Base-by-base conservation (phyloP, 2,888 invertebrate genomes). In the Ochlodes sylvanus region DNA sequence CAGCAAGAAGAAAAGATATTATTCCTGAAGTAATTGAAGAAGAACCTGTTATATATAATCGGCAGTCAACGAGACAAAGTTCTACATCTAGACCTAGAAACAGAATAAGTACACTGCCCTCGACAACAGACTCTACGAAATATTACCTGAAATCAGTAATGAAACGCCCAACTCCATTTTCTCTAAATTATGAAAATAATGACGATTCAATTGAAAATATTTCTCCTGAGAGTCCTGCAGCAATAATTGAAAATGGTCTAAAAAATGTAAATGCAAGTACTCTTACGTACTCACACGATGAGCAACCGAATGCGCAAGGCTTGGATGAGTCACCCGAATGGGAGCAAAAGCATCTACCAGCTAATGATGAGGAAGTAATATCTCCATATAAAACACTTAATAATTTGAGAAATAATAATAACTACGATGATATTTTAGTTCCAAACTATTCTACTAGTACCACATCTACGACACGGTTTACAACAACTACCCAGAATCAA, bases 341-440 rank as follows among this genome's bases (percentile, higher is more conserved):
- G 41, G 50, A 62, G 2, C 75, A 77, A 52, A 74, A 70, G 70
- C 74, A 80, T 57, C 75, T 80, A 63, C 70, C 65, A 63, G 90
- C 86, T 76, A 88, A 89, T 47, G 61, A 44, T 56, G 86, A 90
- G 72, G 89, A 94, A 17, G 82, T 87, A 54, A 88, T 94, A 9
- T 94, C 94, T 0, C 94, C 94, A 0, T 94, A 92, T 71, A 93
- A 71, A 71, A 73, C 68, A 47, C 72, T 70, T 68, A 83, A 80
- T 68, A 76, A 72, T 68, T 79, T 73, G 57, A 70, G 69, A 69
- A 76, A 70, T 47, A 68, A 78, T 56, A 68, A 72, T 57, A 75
- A 71, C 6, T 19, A 19, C 52, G 74, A 79, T 41, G 78, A 83
- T 38, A 77, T 79, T 63, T 68, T 72, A 34, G 69, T 73, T 12